Evolutionary conservation across 2,113 vertebrate species (phyloP), one percentile per base, ranked within the genome.

Genomic region (Bufo bufo): DNA sequence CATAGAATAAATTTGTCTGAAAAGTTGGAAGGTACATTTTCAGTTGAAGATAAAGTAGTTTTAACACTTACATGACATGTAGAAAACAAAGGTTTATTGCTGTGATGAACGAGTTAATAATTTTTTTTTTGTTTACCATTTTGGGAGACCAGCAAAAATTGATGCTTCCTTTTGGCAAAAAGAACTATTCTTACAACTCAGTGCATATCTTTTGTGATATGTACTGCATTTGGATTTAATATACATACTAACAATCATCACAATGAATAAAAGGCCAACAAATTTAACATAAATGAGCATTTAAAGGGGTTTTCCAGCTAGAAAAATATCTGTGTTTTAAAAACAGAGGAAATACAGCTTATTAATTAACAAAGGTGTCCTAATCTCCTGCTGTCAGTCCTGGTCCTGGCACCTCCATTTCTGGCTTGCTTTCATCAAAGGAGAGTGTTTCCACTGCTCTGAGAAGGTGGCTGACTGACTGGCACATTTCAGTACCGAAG

Each of bases 1-100:
- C 74, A 50, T 77, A 13, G 74, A 56, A 66, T 52, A n/a, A 50
- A 59, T 82, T 19, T 52, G 47, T 19, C 19, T 59, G 33, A 75
- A 77, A 52, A 4, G 6, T 65, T 33, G 58, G 20, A n/a, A 56
- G 85, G 43, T 56, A 86, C 33, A 8, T 79, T 77, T 78, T 69
- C 9, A 77, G 14, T 45, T 45, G 58, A 86, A 69, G 59, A 66
- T 69, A 54, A 52, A 23, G 47, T 79, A 86, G 75, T 86, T 61
- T 47, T 58, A 12, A 63, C 54, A 52, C 6, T 83, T 23, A 49
- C 65, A 58, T 85, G 50, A 56, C 45, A 54, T 23, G 19, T 78
- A 56, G 47, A 78, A 86, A 19, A 66, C 33, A 69, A 65, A 78
- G 47, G 75, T 43, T 66, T 58, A 78, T 85, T 86, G 85, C 74